Evolutionary conservation across 2,888 invertebrate genomes (phyloP).

Genomic region (Liopterus haemorrhoidalis): DNA sequence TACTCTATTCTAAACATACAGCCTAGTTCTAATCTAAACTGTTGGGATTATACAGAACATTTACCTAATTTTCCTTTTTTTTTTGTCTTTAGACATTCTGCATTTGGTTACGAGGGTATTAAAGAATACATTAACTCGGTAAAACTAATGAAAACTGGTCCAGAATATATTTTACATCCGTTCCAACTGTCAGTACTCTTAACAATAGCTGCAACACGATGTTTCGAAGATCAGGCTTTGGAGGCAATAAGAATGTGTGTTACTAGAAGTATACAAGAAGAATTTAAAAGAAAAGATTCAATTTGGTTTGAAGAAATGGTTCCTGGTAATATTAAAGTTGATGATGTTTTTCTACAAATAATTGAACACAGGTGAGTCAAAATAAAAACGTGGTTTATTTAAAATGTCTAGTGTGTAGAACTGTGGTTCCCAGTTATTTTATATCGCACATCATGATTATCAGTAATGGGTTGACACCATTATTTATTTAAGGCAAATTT

Average conservation of each 20-base stretch:
- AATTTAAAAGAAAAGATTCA: conserved; percentile 39
- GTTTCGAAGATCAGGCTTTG: conserved; percentile 46
- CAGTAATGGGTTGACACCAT: too few species aligned
- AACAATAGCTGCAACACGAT: conserved; percentile 46
- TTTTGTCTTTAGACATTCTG: too few species aligned
- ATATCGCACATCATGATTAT: too few species aligned
- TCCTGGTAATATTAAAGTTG: conserved; percentile 40
- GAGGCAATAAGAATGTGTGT: conserved; percentile 43
- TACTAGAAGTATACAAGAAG: conserved; percentile 39
- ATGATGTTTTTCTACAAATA: conserved; percentile 45
- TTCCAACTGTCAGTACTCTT: conserved; percentile 58
- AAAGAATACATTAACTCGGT: conserved; percentile 46
- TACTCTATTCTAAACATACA: too few species aligned
- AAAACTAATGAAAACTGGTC: conserved; percentile 50
- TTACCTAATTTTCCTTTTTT: too few species aligned
- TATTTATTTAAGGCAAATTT: too few species aligned
- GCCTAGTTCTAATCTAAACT: too few species aligned
- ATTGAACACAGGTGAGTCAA: conserved; percentile 47
- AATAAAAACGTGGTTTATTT: too few species aligned
- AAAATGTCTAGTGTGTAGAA: too few species aligned
- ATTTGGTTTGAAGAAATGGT: conserved; percentile 54
- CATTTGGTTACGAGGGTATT: conserved; percentile 44
- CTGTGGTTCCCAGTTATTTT: too few species aligned
- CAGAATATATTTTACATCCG: conserved; percentile 57
- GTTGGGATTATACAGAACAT: too few species aligned